Base-by-base conservation (phyloP, 2,113 vertebrate genomes). In the Aldabrachelys gigantea region DNA sequence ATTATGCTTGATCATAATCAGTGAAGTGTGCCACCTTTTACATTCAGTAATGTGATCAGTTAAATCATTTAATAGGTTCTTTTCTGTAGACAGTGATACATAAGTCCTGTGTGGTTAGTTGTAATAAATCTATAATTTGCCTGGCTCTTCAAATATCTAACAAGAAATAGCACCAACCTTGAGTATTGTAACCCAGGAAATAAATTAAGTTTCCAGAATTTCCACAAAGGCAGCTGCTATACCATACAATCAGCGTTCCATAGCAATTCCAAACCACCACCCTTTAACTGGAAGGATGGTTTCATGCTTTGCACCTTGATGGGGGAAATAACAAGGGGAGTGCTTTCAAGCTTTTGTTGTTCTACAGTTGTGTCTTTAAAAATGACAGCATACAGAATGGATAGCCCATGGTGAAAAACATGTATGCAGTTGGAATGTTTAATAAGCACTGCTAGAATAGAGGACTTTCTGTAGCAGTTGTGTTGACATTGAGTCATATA, bases 121-220 rank as follows among this genome's bases (percentile, higher is more conserved):
- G 85, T 82, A 85, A 96, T 97, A 96, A 97, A 97, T 97, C 89
- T 96, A 87, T 78, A 81, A n/a, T 80, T 83, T 96, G 25, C 79
- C 93, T 96, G 85, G 54, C 92, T 96, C 82, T 95, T 95, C 41
- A 89, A 80, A 88, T 93, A 50, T 81, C 79, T 88, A 19, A 35
- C 8, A n/a, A 80, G 62, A 92, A 91, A 47, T 13, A 81, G 24
- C 59, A 75, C 57, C 89, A 81, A 10, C 52, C 75, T 89, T 22
- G 47, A 93, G 59, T 83, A 47, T 84, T 41, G 69, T 56, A 92
- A 95, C n/a, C 54, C 80, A 78, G 82, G 69, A 90, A 96, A 92
- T 85, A 94, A 92, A 89, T 78, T 0, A 0, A 13, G 31, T 65
- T 85, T 91, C 81, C 10, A 44, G 81, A 78, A 49, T 95, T 93